Evolutionary conservation across 2,113 vertebrate species (phyloP).

Genomic region (Bufo gargarizans): DNA sequence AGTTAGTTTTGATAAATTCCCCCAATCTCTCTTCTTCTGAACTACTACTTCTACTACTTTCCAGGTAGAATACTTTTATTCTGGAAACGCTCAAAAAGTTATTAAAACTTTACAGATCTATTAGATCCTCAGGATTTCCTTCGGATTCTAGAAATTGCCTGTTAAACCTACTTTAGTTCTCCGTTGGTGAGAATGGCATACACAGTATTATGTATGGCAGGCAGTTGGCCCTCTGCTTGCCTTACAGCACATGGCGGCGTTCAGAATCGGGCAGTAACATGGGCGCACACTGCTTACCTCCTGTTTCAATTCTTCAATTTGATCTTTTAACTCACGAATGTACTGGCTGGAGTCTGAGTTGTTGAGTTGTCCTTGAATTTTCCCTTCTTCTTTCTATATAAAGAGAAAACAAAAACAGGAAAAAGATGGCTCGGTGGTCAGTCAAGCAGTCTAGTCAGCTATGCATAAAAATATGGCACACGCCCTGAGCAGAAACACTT

Average conservation of each 20-base stretch:
- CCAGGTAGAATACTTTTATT: too few relatives aligned
- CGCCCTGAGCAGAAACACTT: not conserved
- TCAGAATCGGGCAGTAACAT: not conserved
- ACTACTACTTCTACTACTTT: too few relatives aligned
- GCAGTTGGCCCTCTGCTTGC: too few relatives aligned
- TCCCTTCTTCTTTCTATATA: constrained; percentile 95
- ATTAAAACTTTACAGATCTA: too few relatives aligned
- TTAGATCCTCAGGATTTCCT: too few relatives aligned
- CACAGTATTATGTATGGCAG: too few relatives aligned
- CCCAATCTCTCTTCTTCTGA: too few relatives aligned
- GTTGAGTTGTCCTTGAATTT: constrained; percentile 96
- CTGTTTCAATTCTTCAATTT: constrained; percentile 91
- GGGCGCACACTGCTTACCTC: constrained; percentile 81
- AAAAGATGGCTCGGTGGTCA: constrained; percentile 28
- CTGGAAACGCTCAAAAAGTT: too few relatives aligned
- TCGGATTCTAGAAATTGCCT: too few relatives aligned
- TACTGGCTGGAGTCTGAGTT: constrained; percentile 95
- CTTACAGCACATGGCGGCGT: not conserved
- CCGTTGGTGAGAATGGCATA: too few relatives aligned
- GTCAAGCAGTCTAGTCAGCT: not conserved
- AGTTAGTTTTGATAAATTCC: too few relatives aligned
- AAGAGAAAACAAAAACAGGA: constrained; percentile 57
- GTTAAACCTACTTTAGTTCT: too few relatives aligned
- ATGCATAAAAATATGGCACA: not conserved
- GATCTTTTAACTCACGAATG: constrained; percentile 93